Base-by-base conservation (phyloP, 1,140 invertebrate genomes). In the Eupristina koningsbergeri region DNA sequence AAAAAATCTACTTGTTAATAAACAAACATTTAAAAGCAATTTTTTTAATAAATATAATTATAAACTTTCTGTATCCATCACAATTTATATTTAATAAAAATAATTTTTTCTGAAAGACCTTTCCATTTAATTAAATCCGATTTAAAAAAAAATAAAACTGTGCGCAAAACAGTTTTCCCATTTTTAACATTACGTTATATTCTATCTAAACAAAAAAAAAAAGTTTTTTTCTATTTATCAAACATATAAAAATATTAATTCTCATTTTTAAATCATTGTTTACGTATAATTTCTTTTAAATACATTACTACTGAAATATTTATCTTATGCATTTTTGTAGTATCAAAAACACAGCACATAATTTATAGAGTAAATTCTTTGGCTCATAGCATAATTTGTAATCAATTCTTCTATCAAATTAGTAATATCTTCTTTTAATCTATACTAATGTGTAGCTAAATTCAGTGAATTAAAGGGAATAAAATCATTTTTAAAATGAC, bases 401-500 rank as follows among this genome's bases (percentile, higher is more conserved):
- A 83, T 77, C 29, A 19, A 83, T 50, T 50, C 61, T 6, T 58
- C n/a, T n/a, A n/a, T 76, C 8, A 71, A 84, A 73, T 80, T 45
- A 79, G 22, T 22, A 73, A 61, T n/a, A 34, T 64, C 13, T 74
- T 41, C 45, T 39, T 76, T 76, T 58, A 45, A 47, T 45, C 31
- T 41, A 3, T 31, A 50, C n/a, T 39, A 61, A 13, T 22, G 41
- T 31, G 19, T 82, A 11, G 29, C 69, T 82, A 82, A 63, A 63
- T 0, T 34, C 47, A 15, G 19, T 50, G 47, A 58, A 78, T 64
- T 45, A 58, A 58, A 61, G 36, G 34, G 13, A 29, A 58, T 58
- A 29, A 58, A 83, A 78, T 83, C 64, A 83, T 79, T 79, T 83
- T 71, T 31, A 78, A 83, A 83, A 83, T 78, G 82, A 83, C 69